Base-by-base conservation (phyloP, 2,888 invertebrate species). In the Standfussiana lucernea region DNA sequence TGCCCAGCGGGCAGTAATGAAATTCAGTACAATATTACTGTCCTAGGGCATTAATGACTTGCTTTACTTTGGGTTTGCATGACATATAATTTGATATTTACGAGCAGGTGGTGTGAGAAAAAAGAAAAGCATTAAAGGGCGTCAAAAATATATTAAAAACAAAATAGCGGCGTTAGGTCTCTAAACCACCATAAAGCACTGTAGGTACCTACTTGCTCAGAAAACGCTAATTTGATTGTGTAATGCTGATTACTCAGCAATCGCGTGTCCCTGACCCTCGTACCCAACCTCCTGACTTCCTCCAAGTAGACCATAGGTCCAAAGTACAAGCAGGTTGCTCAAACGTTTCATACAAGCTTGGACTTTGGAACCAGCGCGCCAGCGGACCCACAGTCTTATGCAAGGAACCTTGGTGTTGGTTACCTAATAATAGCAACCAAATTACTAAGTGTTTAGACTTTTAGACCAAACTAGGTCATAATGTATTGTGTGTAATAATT, bases 401-500 rank as follows among this genome's bases (percentile, higher is more conserved):
- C 82, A 82, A 81, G 21, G 35, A 66, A 75, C 75, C 56, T 81
- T 81, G 56, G 21, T n/a, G 35, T 15, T 50, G 15, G 24, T 79
- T 78, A 42, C 56, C 15, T 65, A 65, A 65, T 75, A 75, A 13
- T 35, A 21, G 13, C 75, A 47, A 50, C 35, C 4, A 47, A 64
- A 73, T 40, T 8, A 42, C 72, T 72, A 37, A 10, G 35, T 75
- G 35, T 65, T 59, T 59, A 35, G 21, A 47, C 24, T 7, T 65
- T 59, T 59, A 35, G 21, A 47, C 24, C 10, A 47, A 37, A 80
- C 64, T 80, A 74, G 74, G 40, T 65, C 45, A 56, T 62, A 35
- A 1, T 18, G 28, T 80, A 37, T 2, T 28, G 40, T 73, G 40
- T 73, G 40, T 64, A 74, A 56, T 28, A 0, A 28, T 47, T n/a